These are phyloP conservation scores for Leistus spinibarbis DNA, from an alignment of 2,888 invertebrate species.

Conservation along the genomic window DNA sequence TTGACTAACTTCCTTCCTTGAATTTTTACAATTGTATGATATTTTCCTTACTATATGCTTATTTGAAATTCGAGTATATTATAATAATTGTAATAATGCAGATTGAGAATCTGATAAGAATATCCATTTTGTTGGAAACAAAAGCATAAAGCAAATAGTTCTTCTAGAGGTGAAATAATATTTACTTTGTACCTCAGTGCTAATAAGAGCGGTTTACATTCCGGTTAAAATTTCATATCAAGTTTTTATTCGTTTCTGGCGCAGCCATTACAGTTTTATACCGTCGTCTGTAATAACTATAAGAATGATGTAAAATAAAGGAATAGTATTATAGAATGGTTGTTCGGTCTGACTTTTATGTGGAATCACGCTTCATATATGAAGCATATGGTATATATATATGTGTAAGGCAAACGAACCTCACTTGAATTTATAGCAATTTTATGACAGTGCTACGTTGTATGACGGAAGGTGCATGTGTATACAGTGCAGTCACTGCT, in stretches of 20 bases:
- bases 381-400: not conserved
- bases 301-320: not conserved
- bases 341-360: not conserved
- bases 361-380: not conserved
- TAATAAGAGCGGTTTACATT: not conserved
- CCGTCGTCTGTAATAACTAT: not conserved
- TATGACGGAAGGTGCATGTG: not conserved
- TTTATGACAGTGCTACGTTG: not conserved
- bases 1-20: no score
- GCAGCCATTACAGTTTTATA: not conserved
- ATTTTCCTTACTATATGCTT: no score
- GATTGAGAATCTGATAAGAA: no score
- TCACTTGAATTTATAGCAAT: not conserved
- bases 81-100: no score
- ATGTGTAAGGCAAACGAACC: not conserved
- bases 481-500: not conserved
- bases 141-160: not conserved
- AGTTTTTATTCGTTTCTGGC: not conserved
- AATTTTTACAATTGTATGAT: no score
- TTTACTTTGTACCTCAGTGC: not conserved
- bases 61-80: no score
- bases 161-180: not conserved
- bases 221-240: not conserved
- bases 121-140: no score
- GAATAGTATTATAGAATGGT: not conserved